phyloP scores from a whole-genome alignment of 37 sponge, comb jelly and placozoan species.

The Trichoplax adhaerens region DNA sequence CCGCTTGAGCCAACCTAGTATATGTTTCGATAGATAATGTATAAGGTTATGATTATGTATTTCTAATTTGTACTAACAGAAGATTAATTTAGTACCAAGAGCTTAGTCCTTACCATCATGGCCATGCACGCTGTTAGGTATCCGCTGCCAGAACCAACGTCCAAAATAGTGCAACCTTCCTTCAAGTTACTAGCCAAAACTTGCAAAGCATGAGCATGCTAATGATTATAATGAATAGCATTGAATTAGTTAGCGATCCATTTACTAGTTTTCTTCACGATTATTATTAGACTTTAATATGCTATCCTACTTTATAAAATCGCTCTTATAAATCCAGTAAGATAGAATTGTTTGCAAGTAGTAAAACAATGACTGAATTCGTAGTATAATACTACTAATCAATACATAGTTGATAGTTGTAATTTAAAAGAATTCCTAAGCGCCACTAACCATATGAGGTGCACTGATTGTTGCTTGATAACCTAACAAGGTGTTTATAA shows the following conservation, averaged over 20 bases:
- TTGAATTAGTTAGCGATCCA: too few species aligned
- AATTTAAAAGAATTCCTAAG: background rate
- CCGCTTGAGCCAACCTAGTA: conserved; percentile 19
- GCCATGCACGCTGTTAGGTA: conserved; percentile 90
- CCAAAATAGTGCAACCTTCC: conserved; percentile 46
- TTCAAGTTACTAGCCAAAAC: conserved; percentile 51
- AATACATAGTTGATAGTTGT: background rate
- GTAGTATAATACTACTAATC: background rate
- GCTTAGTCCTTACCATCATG: conserved; percentile 35
- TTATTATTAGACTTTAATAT: too few species aligned
- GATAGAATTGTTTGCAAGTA: too few species aligned
- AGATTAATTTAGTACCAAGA: too few species aligned
- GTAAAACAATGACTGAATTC: too few species aligned
- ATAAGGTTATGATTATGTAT: too few species aligned
- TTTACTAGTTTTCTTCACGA: too few species aligned
- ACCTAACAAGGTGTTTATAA: conserved; percentile 11
- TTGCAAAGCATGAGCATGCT: conserved; percentile 90
- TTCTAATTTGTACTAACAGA: too few species aligned
- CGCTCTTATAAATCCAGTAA: too few species aligned
- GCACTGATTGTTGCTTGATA: conserved; percentile 93
- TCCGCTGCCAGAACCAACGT: conserved; percentile 92
- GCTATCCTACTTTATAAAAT: too few species aligned
- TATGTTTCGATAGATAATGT: too few species aligned
- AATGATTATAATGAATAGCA: too few species aligned
- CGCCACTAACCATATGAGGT: conserved; percentile 66